Percentiles rank a stretch among this genome's conserved stretches.
These are phyloP conservation scores for Forficula auricularia DNA, from an alignment of 1,140 invertebrate genomes.

Conservation along the genomic window DNA sequence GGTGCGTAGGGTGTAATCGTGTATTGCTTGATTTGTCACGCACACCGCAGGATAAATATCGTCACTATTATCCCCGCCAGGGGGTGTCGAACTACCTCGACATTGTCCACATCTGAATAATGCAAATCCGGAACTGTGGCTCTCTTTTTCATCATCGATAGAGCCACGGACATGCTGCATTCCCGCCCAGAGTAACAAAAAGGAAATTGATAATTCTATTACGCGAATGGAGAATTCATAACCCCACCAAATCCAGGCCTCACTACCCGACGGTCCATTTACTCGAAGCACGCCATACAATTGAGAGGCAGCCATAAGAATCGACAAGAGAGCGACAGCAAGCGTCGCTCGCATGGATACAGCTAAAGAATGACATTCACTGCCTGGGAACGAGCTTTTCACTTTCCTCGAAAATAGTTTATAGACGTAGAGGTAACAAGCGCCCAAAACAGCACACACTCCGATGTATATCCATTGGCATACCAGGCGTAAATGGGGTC, in stretches of 20 bases:
- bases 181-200: slow-evolving; percentile 59
- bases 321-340: slow-evolving; percentile 61
- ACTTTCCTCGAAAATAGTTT: slow-evolving; percentile 26
- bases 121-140: slow-evolving; percentile 41
- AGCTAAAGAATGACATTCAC: slow-evolving; percentile 31
- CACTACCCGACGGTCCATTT: slow-evolving; percentile 25
- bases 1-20: slow-evolving; percentile 60
- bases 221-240: slow-evolving; percentile 69
- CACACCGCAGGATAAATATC: slow-evolving; percentile 64
- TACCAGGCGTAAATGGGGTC: slow-evolving; percentile 45
- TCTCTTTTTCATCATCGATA: slow-evolving; percentile 28
- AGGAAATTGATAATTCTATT: slow-evolving; percentile 66
- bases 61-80: slow-evolving; percentile 32
- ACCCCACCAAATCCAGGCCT: slow-evolving; percentile 71
- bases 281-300: slow-evolving; percentile 47
- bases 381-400: slow-evolving; percentile 21
- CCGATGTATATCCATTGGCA: slow-evolving; percentile 69
- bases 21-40: slow-evolving; percentile 64
- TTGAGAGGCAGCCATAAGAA: slow-evolving; percentile 61
- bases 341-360: slow-evolving; percentile 71
- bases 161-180: slow-evolving; percentile 24
- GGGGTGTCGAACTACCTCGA: slow-evolving; percentile 25
- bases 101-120: slow-evolving; percentile 46
- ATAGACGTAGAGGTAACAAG: slow-evolving; percentile 72
- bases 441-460: slow-evolving; percentile 55